These are phyloP conservation scores for Latrodectus geometricus DNA, from an alignment of 1,140 invertebrate genomes.

Conservation along the genomic window DNA sequence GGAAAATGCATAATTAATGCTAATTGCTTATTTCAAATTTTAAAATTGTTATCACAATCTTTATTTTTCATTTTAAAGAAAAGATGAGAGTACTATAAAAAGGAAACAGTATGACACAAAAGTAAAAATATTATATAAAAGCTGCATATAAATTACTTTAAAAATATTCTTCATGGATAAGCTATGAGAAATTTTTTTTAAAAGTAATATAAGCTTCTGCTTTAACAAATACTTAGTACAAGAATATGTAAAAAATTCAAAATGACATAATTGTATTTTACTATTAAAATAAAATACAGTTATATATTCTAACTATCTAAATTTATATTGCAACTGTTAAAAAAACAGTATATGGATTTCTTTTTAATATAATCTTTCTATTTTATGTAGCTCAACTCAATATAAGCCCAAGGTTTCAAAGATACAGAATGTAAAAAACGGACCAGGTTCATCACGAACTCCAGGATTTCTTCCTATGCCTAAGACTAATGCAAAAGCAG, in stretches of 20 bases:
- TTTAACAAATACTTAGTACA: no score
- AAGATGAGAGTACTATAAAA: no score
- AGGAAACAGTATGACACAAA: no score
- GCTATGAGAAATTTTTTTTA: no score
- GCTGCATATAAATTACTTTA: no score
- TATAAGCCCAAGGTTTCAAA: conserved; percentile 3
- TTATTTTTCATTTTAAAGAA: no score
- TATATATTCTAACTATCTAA: not conserved
- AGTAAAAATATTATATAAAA: no score
- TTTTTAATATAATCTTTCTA: not conserved
- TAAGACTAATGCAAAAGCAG: conserved; percentile 17
- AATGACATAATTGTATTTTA: not conserved
- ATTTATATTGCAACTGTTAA: not conserved
- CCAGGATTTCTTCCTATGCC: conserved; percentile 48
- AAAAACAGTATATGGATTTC: not conserved
- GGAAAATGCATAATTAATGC: no score
- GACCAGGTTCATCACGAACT: not conserved
- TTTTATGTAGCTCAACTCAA: not conserved
- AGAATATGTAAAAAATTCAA: not conserved
- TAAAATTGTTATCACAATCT: no score
- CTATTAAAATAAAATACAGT: not conserved
- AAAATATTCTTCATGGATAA: no score
- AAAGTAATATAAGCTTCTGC: no score
- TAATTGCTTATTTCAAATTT: no score
- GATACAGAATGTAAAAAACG: not conserved